Percentiles rank a stretch among this genome's conserved stretches.
Conservation (phyloP, 2,113 vertebrate genomes). For the Charadrius vociferus region DNA sequence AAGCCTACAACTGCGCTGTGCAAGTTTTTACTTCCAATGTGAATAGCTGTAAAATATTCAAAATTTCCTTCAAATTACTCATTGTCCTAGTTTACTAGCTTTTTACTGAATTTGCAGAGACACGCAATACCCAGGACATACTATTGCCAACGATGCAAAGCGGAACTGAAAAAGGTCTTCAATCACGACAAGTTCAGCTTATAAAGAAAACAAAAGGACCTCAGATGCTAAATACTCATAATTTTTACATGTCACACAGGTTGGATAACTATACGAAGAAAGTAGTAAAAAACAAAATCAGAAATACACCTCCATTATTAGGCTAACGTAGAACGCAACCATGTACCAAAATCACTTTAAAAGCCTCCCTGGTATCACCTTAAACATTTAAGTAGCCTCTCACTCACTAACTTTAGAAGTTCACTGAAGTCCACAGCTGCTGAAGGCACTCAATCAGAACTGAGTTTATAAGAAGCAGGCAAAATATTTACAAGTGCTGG, state of each 20-base stretch:
- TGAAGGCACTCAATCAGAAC: not conserved
- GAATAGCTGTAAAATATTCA: not conserved
- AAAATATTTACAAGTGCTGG: conserved; percentile 38
- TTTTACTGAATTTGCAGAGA: not conserved
- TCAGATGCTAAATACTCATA: not conserved
- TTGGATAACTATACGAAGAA: not conserved
- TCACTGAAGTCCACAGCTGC: not conserved
- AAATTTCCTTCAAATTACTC: not conserved
- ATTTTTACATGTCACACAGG: not conserved
- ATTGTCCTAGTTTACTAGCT: not conserved
- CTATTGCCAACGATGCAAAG: not conserved
- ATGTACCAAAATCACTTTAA: not conserved
- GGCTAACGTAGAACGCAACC: not conserved
- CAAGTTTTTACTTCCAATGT: not conserved
- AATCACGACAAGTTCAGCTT: not conserved
- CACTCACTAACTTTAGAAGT: not conserved
- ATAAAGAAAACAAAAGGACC: not conserved
- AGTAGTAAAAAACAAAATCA: not conserved
- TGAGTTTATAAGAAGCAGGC: conserved; percentile 17
- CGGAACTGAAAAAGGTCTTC: not conserved
- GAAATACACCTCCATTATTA: not conserved
- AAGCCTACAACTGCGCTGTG: not conserved
- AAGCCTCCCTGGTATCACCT: not conserved
- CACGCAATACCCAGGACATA: not conserved
- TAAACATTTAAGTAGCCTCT: not conserved